Evolutionary conservation across 1,140 invertebrate species (phyloP).

Genomic region (Linepithema humile): DNA sequence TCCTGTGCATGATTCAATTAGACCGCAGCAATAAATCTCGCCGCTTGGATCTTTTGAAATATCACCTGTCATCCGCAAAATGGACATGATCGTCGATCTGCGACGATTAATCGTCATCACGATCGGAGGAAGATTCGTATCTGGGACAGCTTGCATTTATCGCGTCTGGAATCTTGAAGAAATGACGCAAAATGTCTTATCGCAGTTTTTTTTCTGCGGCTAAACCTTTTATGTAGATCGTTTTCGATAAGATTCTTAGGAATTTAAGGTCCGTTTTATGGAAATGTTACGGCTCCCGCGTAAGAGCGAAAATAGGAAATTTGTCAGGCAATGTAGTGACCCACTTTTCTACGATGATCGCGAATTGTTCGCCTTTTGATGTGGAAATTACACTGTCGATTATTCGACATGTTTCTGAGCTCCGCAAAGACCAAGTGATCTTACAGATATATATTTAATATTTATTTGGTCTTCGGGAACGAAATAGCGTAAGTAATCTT

Average conservation of each 20-base stretch:
- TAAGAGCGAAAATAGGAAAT: not conserved
- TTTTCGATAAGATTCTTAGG: not conserved
- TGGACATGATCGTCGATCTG: slow-evolving; percentile 6
- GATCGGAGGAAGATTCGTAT: slow-evolving; percentile 2
- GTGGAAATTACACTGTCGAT: not conserved
- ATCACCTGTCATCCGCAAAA: not conserved
- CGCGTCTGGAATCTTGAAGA: not conserved
- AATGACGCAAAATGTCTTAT: not conserved
- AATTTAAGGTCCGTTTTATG: not conserved
- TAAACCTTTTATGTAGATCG: not conserved
- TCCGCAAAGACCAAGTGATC: not conserved
- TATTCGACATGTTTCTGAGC: not conserved
- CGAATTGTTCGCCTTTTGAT: not conserved
- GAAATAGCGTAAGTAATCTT: too few relatives aligned
- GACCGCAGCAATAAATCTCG: slow-evolving; percentile 17
- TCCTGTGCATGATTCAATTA: slow-evolving; percentile 21
- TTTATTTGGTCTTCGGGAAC: too few relatives aligned
- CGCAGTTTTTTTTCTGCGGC: not conserved
- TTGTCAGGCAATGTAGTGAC: not conserved
- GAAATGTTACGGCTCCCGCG: not conserved
- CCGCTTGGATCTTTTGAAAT: not conserved
- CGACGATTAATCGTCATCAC: slow-evolving; percentile 56
- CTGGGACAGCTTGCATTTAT: not conserved
- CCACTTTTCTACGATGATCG: not conserved
- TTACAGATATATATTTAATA: not conserved